Base-by-base conservation (phyloP, 2,888 invertebrate species). In the Drosophila monieri region DNA sequence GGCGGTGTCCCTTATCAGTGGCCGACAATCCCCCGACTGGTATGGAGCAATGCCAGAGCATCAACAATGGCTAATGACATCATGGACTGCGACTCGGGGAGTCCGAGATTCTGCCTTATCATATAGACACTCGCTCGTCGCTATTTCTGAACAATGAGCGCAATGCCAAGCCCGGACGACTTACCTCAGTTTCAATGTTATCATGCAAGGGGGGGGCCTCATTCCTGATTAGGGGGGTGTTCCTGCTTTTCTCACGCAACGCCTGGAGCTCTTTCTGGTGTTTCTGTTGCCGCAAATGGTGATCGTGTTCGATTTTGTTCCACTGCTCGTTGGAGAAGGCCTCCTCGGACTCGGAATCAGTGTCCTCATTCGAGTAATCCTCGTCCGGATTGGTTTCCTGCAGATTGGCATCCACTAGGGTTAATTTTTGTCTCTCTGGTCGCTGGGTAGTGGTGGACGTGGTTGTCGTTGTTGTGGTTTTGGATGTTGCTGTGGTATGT, bases 231-330 rank as follows among this genome's bases (percentile, higher is more conserved):
- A 81, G 66, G 12, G 81, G 81, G 30, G 53, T 25, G 23, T 81
- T 74, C 55, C 74, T 52, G 61, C 65, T 80, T 43, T 70, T 66
- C 48, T 71, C 76, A n/a, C 70, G 68, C 39, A 88, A n/a, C 0
- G 78, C 84, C 57, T 85, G 70, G 23, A 89, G 52, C 18, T 89
- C 90, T 59, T 81, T 88, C 39, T 89, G 90, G 67, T 89, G 91
- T 53, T 87, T 86, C 64, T 87, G 80, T 62, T 89, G 87, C 58
- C 76, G 80, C 56, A 89, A 70, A 41, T 86, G 79, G 74, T 90
- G 90, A 65, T 88, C 88, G 76, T 91, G 89, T 77, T 92, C 89
- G 78, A 91, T 88, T 78, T 92, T 85, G 78, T 91, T 80, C 91
- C 91, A 77, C 79, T 91, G 74, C 70, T 92, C 86, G 71, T 91